Base-by-base conservation (phyloP, 37 sponge, comb jelly and placozoan genomes). In the Chondrosia reniformis region DNA sequence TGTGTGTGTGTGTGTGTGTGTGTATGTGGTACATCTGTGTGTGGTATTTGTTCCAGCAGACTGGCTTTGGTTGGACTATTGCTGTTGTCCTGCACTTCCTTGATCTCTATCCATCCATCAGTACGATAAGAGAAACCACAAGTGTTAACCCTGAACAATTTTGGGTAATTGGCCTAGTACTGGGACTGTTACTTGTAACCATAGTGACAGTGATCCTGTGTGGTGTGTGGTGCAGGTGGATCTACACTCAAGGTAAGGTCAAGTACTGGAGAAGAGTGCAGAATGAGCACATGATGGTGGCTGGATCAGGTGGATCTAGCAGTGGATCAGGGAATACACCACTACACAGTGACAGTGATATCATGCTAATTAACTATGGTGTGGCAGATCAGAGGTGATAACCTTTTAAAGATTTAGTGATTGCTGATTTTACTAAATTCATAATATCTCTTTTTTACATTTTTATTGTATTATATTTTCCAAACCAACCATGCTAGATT, bases 41-140 rank as follows among this genome's bases (percentile, higher is more conserved):
- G 46, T 25, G 40, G 55, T 9, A 1, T 45, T 15, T 4, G 3
- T 43, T 31, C 3, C 31, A 38, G 63, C 63, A 90, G 88, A 80
- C 77, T 57, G 94, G 94, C 36, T 93, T 93, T 84, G 94, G 94
- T 21, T 93, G 94, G 94, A 89, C 87, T 33, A 93, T 86, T 76
- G 91, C 76, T 27, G 91, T 93, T 1, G 78, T 67, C 6, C 81
- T 93, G 0, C 46, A 86, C 80, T 79, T 90, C 52, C 79, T 93
- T 10, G 37, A 61, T 5, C 84, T 80, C 21, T 93, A 86, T 32
- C 41, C 86, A 9, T 6, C 34, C 5, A n/a, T n/a, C n/a, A 79
- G 84, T 27, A 12, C 28, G 5, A 21, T 33, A 56, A n/a, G 56
- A 4, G 4, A 33, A 21, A 25, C 42, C 19, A 49, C 39, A 30